Percentiles rank a stretch among this genome's conserved stretches.
phyloP scores from a whole-genome alignment of 2,113 vertebrate genomes.

The Gobiocypris rarus region DNA sequence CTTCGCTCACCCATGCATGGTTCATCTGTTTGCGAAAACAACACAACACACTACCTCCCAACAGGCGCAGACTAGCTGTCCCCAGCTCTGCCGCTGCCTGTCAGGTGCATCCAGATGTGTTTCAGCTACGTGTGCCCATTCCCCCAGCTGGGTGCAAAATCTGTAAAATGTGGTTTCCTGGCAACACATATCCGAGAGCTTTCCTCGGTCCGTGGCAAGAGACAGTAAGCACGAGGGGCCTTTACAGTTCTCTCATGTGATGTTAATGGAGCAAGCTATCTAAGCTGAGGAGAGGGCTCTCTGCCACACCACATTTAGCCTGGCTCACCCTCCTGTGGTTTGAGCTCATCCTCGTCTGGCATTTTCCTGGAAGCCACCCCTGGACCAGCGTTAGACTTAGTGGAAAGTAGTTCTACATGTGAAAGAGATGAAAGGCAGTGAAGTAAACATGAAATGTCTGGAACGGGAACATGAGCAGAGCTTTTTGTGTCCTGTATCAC shows the following conservation, averaged over 20 bases:
- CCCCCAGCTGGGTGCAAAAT: conserved; percentile 45
- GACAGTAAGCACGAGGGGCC: neutral
- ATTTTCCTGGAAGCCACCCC: conserved; percentile 8
- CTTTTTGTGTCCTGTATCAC: conserved; percentile 20
- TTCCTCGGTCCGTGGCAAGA: neutral
- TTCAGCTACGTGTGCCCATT: conserved; percentile 29
- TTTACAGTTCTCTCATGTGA: conserved; percentile 38
- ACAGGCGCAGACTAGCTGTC: conserved; percentile 42
- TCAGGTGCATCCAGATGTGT: conserved; percentile 61
- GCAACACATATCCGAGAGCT: conserved; percentile 32
- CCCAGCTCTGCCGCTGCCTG: conserved; percentile 40
- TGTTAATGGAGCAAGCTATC: conserved; percentile 46
- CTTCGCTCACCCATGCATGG: conserved; percentile 15
- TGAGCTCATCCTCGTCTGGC: conserved; percentile 27
- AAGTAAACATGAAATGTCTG: neutral
- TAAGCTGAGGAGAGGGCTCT: conserved; percentile 42
- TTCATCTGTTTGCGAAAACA: conserved; percentile 24
- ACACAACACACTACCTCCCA: conserved; percentile 29
- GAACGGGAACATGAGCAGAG: neutral
- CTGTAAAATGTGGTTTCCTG: conserved; percentile 46
- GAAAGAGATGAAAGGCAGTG: conserved; percentile 4
- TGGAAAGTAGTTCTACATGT: conserved; percentile 23
- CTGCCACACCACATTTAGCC: conserved; percentile 39
- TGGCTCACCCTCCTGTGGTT: conserved; percentile 29
- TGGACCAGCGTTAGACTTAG: neutral